Percentiles rank a stretch among this genome's conserved stretches.
These are phyloP conservation scores for Sebastolobus alascanus DNA, from an alignment of 2,797 vertebrate genomes.

Conservation along the genomic window DNA sequence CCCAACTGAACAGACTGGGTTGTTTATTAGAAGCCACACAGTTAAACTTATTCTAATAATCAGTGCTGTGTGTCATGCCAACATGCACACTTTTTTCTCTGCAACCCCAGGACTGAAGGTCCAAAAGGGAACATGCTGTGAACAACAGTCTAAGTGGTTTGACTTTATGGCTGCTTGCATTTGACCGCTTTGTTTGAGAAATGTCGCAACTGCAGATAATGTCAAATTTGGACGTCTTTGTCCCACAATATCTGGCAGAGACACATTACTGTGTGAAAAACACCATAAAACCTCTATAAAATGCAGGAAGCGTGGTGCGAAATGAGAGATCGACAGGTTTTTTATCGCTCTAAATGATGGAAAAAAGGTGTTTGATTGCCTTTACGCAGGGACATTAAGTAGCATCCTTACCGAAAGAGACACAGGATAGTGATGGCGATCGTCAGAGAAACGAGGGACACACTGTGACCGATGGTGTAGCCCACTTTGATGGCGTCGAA, in stretches of 20 bases:
- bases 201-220: slow-evolving; percentile 37
- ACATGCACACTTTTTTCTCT: slow-evolving; percentile 2
- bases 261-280: slow-evolving; percentile 47
- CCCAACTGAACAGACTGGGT: slow-evolving; percentile 35
- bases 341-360: slow-evolving; percentile 42
- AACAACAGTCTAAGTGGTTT: slow-evolving; percentile 49
- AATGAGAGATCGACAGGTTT: background rate
- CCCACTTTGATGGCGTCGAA: slow-evolving; percentile 90
- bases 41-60: slow-evolving; percentile 41
- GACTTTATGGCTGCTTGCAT: slow-evolving; percentile 48
- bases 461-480: slow-evolving; percentile 94
- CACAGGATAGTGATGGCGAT: slow-evolving; percentile 88
- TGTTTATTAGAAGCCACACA: slow-evolving; percentile 43
- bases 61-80: background rate
- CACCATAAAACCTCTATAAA: slow-evolving; percentile 58
- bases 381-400: slow-evolving; percentile 15
- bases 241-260: slow-evolving; percentile 14
- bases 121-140: slow-evolving; percentile 27
- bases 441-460: slow-evolving; percentile 92
- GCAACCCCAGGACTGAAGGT: slow-evolving; percentile 20
- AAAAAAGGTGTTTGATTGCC: slow-evolving; percentile 34
- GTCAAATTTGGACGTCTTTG: slow-evolving; percentile 22
- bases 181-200: slow-evolving; percentile 46
- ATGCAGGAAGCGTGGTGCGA: slow-evolving; percentile 13
- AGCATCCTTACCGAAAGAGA: slow-evolving; percentile 82